A percentile compares a stretch with the other conserved stretches of the same genome.
Conservation (phyloP, 2,888 invertebrate genomes). For the Unio pictorum region DNA sequence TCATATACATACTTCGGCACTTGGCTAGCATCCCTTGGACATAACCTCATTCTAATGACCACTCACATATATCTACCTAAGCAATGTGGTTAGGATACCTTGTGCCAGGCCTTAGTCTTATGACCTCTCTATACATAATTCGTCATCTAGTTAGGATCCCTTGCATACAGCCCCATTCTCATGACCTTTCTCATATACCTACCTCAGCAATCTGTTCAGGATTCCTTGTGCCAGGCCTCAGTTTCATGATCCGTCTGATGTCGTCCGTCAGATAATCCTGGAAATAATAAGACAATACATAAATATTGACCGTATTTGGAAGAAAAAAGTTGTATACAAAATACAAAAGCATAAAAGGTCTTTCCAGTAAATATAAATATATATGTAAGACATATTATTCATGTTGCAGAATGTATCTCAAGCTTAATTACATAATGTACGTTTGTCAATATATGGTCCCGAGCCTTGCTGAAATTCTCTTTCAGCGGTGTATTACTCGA, state of each 20-base stretch:
- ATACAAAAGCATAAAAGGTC: too few relatives aligned
- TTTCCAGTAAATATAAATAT: too few relatives aligned
- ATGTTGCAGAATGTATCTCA: too few relatives aligned
- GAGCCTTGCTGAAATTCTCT: too few relatives aligned
- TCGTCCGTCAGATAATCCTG: slow-evolving; percentile 59
- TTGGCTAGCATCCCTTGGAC: slow-evolving; percentile 47
- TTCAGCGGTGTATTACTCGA: too few relatives aligned
- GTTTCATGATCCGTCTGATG: slow-evolving; percentile 47
- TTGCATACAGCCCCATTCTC: slow-evolving; percentile 41
- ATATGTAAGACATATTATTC: too few relatives aligned
- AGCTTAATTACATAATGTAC: too few relatives aligned
- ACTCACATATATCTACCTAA: slow-evolving; percentile 50
- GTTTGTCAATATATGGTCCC: too few relatives aligned
- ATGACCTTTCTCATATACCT: slow-evolving; percentile 47
- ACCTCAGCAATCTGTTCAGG: slow-evolving; percentile 55
- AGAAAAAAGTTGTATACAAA: too few relatives aligned
- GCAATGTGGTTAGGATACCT: slow-evolving; percentile 49
- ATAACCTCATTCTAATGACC: slow-evolving; percentile 48
- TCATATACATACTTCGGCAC: slow-evolving; percentile 49
- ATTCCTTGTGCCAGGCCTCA: slow-evolving; percentile 45
- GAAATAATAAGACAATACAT: background rate
- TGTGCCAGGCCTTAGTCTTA: slow-evolving; percentile 47
- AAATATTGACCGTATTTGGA: too few relatives aligned
- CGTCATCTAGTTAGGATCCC: slow-evolving; percentile 50
- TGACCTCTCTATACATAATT: slow-evolving; percentile 50